Conservation (phyloP, 2,797 vertebrate species). For the Chiroxiphia lanceolata region DNA sequence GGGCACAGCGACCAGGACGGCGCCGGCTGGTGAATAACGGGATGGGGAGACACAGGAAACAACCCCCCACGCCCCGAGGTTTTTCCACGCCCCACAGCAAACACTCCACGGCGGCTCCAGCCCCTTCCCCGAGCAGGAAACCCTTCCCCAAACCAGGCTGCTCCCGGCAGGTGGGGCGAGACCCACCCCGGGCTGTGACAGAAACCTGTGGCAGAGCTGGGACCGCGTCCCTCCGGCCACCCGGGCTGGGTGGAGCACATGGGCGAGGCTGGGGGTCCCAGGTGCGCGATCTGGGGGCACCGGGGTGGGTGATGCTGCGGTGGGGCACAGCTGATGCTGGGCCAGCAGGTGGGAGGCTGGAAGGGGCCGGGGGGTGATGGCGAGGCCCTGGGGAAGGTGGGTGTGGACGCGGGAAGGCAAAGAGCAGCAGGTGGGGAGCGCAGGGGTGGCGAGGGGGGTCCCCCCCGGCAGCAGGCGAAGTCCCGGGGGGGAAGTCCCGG, state of each 20-base stretch:
- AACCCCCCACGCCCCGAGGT: neutral
- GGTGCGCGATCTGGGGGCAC: rapidly evolving
- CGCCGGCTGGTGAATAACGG: neutral
- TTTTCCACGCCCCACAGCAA: neutral
- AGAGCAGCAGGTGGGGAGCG: neutral
- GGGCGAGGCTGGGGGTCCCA: neutral
- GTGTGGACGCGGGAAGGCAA: neutral
- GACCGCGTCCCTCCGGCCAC: neutral
- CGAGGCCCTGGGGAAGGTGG: neutral
- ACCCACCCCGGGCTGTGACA: rapidly evolving
- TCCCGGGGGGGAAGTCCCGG: no score
- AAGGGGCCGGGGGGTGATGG: neutral
- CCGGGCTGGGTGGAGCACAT: neutral
- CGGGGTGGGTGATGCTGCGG: neutral
- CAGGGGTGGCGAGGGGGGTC: no score
- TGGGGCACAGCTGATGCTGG: neutral
- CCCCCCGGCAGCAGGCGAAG: neutral
- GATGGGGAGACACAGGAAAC: neutral
- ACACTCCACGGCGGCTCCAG: neutral
- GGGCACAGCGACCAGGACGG: neutral
- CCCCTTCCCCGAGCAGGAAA: neutral
- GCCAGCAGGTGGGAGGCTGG: neutral
- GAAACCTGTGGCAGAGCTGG: neutral
- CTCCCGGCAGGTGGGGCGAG: neutral
- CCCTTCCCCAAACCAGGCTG: neutral